These are phyloP conservation scores for Umimayanthus kanabou DNA, from an alignment of 92 coral and sea anemone species.

Conservation along the genomic window DNA sequence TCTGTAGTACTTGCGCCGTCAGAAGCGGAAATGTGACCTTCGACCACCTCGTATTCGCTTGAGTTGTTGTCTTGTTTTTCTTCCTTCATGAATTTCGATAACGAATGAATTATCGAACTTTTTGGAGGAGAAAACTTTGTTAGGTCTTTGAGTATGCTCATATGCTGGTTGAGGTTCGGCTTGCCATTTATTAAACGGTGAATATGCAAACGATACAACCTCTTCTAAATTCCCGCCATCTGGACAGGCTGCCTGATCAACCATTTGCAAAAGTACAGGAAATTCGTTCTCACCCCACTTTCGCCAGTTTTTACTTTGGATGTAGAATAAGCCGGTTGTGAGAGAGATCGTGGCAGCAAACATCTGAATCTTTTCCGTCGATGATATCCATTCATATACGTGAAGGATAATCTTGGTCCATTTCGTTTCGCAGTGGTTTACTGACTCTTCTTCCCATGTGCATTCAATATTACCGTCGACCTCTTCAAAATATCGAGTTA, in stretches of 20 bases:
- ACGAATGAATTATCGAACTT: too few relatives aligned
- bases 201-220: too few relatives aligned
- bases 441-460: not conserved
- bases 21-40: too few relatives aligned
- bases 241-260: too few relatives aligned
- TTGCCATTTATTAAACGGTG: not conserved
- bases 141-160: too few relatives aligned
- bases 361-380: not conserved
- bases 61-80: not conserved
- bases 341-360: not conserved
- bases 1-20: not conserved
- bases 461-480: not conserved
- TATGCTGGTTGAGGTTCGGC: too few relatives aligned
- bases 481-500: not conserved
- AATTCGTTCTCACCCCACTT: too few relatives aligned
- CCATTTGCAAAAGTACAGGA: too few relatives aligned
- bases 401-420: not conserved
- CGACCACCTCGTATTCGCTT: not conserved
- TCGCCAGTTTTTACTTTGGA: too few relatives aligned
- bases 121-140: too few relatives aligned
- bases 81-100: too few relatives aligned
- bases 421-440: not conserved
- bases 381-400: not conserved
- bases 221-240: too few relatives aligned
- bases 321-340: conserved; percentile 1